Evolutionary conservation across 2,797 vertebrate species (phyloP).

Genomic region (Lagodon rhomboides): DNA sequence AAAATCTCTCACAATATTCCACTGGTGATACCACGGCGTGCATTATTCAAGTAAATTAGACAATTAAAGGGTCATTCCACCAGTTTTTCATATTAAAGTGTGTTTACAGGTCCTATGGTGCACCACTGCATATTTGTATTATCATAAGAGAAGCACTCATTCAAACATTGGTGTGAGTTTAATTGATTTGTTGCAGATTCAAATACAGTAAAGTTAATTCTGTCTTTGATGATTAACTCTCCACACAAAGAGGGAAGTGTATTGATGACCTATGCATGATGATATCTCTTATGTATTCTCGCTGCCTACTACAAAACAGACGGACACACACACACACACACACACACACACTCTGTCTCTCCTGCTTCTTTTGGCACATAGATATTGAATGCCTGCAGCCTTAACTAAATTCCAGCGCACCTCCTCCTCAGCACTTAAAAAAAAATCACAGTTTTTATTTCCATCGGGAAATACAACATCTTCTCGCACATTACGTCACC

Average conservation of each 20-base stretch:
- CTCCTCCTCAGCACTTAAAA: neutral
- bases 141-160: neutral
- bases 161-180: neutral
- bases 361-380: neutral
- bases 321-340: slow-evolving; percentile 1
- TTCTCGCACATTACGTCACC: neutral
- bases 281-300: slow-evolving; percentile 21
- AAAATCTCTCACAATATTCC: neutral
- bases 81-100: too few relatives aligned
- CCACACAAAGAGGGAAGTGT: neutral
- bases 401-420: neutral
- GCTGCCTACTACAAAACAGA: neutral
- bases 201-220: neutral
- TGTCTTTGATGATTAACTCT: slow-evolving; percentile 9
- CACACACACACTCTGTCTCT: neutral
- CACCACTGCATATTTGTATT: too few relatives aligned
- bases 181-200: slow-evolving; percentile 1
- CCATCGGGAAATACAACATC: neutral
- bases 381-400: neutral
- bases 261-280: slow-evolving; percentile 21
- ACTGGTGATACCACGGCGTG: neutral
- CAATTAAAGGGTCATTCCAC: too few relatives aligned
- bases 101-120: too few relatives aligned
- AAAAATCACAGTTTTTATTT: neutral
- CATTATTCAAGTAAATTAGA: neutral